Evolutionary conservation across 2,113 vertebrate species (phyloP).

Genomic region (Suncus etruscus): DNA sequence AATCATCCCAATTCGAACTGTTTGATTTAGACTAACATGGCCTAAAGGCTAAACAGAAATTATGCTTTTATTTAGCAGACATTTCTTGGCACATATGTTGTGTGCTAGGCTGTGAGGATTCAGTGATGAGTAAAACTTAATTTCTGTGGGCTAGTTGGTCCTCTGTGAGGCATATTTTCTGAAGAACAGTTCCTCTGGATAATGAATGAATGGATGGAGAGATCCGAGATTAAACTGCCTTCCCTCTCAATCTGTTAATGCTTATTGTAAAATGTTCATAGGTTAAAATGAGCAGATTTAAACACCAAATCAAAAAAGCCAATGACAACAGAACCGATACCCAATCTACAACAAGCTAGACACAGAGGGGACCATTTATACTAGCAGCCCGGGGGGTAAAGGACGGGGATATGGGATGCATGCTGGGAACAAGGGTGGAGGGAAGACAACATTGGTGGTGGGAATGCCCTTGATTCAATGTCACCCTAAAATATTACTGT

Average conservation of each 20-base stretch:
- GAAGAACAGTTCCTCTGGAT: background rate
- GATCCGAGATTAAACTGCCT: background rate
- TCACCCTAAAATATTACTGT: too few species aligned
- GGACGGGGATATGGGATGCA: too few species aligned
- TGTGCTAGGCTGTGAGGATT: background rate
- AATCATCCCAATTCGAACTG: background rate
- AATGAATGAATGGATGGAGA: background rate
- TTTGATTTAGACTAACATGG: background rate
- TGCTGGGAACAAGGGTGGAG: too few species aligned
- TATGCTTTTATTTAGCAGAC: constrained; percentile 13
- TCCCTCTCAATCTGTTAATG: background rate
- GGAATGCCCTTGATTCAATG: too few species aligned
- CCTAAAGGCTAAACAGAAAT: background rate
- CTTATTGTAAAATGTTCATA: background rate
- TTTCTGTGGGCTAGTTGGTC: background rate
- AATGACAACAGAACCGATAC: too few species aligned
- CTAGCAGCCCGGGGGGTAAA: too few species aligned
- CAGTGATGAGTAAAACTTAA: background rate
- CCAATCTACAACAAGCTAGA: too few species aligned
- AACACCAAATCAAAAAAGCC: too few species aligned
- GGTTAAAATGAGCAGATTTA: too few species aligned
- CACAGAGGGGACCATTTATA: too few species aligned
- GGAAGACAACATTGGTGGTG: too few species aligned
- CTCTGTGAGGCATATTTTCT: background rate
- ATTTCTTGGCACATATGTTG: constrained; percentile 47